A percentile compares a stretch with the other conserved stretches of the same genome.
These are phyloP conservation scores for Chymomyza fuscimana DNA, from an alignment of 2,888 invertebrate species.

Conservation along the genomic window DNA sequence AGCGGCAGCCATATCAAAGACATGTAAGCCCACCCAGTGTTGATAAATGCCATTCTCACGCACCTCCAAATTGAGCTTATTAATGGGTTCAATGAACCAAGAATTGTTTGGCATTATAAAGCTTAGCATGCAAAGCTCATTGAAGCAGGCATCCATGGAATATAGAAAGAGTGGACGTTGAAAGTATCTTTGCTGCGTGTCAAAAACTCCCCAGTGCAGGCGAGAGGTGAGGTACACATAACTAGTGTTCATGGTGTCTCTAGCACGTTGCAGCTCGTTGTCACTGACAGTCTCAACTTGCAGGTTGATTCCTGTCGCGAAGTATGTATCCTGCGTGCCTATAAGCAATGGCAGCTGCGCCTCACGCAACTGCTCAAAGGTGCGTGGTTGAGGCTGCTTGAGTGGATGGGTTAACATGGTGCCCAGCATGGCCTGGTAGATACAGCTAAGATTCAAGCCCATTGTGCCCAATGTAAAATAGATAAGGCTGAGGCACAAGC, in stretches of 20 bases:
- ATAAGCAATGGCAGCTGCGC: conserved; percentile 30
- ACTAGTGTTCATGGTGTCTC: conserved; percentile 50
- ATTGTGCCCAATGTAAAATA: conserved; percentile 45
- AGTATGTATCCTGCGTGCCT: conserved; percentile 13
- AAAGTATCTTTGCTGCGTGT: conserved; percentile 56
- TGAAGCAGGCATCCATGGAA: conserved; percentile 52
- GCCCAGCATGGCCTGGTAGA: conserved; percentile 57
- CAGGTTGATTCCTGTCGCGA: neutral
- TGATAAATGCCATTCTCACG: conserved; percentile 52
- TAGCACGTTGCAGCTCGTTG: conserved; percentile 22
- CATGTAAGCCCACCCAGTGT: conserved; percentile 52
- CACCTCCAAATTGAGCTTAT: conserved; percentile 43
- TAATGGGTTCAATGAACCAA: conserved; percentile 47
- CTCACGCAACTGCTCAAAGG: conserved; percentile 41
- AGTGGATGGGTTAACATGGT: conserved; percentile 58
- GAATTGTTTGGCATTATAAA: conserved; percentile 48
- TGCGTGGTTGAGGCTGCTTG: conserved; percentile 49
- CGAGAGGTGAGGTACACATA: conserved; percentile 49
- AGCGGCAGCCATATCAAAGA: conserved; percentile 61
- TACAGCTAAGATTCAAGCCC: conserved; percentile 50
- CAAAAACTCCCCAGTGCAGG: conserved; percentile 47
- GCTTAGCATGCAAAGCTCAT: conserved; percentile 28
- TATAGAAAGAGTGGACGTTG: conserved; percentile 52
- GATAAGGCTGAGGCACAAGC: conserved; percentile 29
- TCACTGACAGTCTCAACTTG: conserved; percentile 18